Percentiles rank a stretch among this genome's conserved stretches.
Evolutionary conservation across 2,888 invertebrate species (phyloP).

Genomic region (Yponomeuta evonymella): DNA sequence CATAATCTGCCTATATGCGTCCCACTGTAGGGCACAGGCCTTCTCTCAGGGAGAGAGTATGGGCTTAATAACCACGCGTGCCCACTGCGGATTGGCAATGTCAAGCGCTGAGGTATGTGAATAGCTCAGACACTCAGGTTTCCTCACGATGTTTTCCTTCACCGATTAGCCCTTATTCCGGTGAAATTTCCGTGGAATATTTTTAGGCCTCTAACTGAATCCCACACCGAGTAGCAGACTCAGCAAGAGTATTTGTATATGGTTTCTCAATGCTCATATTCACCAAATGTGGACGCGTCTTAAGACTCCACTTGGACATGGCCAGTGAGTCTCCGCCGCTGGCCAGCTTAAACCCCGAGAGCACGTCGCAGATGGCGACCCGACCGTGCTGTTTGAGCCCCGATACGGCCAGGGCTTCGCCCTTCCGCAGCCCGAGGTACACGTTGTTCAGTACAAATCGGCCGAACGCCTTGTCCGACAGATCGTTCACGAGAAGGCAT

Average conservation of each 20-base stretch:
- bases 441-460: slow-evolving; percentile 35
- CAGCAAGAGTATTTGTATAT: neutral
- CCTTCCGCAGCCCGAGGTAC: slow-evolving; percentile 47
- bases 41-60: too few relatives aligned
- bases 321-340: slow-evolving; percentile 38
- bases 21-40: too few relatives aligned
- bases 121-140: too few relatives aligned
- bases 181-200: too few relatives aligned
- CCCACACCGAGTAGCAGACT: neutral
- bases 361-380: slow-evolving; percentile 37
- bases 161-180: too few relatives aligned
- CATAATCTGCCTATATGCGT: too few relatives aligned
- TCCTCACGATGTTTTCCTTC: too few relatives aligned
- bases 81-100: too few relatives aligned
- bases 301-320: slow-evolving; percentile 45
- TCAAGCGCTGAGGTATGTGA: too few relatives aligned
- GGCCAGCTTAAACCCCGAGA: slow-evolving; percentile 46
- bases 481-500: slow-evolving; percentile 39
- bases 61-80: too few relatives aligned
- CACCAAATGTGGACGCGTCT: slow-evolving; percentile 39
- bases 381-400: slow-evolving; percentile 50
- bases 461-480: slow-evolving; percentile 32
- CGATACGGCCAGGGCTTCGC: slow-evolving; percentile 49
- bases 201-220: too few relatives aligned
- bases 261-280: neutral